A percentile compares a stretch with the other conserved stretches of the same genome.
These are phyloP conservation scores for Patella ulyssiponensis DNA, from an alignment of 2,888 invertebrate species.

Conservation along the genomic window DNA sequence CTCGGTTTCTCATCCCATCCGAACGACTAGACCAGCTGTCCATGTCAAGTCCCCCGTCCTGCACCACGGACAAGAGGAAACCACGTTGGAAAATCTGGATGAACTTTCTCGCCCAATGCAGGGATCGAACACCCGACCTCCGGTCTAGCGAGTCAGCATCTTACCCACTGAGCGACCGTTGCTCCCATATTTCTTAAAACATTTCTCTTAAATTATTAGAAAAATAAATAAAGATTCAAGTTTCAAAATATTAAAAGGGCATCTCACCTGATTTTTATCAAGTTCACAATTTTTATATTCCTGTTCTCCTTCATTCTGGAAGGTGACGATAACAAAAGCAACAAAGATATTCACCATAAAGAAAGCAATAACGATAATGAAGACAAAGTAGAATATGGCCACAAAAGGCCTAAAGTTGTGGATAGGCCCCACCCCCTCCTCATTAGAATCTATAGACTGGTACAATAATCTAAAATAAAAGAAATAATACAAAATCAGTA, in stretches of 20 bases:
- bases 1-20: no score
- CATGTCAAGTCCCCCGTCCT: no score
- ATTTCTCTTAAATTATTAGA: no score
- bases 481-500: background rate
- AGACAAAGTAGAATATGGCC: conserved; percentile 96
- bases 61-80: no score
- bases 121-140: no score
- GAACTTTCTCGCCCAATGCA: no score
- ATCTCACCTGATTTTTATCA: conserved; percentile 92
- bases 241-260: background rate
- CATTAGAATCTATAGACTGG: conserved; percentile 97
- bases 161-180: no score
- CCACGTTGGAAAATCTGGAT: no score
- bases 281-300: conserved; percentile 99
- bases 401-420: conserved; percentile 98
- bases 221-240: no score
- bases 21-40: no score
- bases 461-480: conserved; percentile 84
- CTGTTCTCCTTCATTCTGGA: conserved; percentile 99
- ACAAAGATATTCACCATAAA: conserved; percentile 99
- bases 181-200: no score
- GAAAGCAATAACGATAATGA: conserved; percentile 99
- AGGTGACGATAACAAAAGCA: conserved; percentile 99
- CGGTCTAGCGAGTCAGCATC: no score
- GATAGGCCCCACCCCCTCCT: conserved; percentile 94